phyloP scores from a whole-genome alignment of 2,797 vertebrate species.

The Esox lucius region DNA sequence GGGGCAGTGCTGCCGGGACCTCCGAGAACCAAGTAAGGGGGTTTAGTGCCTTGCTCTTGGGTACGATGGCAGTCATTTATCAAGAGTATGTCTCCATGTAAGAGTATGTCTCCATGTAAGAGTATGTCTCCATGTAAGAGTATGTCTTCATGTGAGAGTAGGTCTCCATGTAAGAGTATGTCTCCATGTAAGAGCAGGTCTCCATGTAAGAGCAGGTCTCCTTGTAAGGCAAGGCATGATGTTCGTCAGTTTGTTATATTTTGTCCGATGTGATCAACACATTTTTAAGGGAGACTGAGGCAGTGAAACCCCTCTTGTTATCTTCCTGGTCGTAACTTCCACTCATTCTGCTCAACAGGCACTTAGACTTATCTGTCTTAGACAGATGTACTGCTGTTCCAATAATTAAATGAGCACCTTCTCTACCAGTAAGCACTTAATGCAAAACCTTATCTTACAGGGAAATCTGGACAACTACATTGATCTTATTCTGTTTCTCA shows the following conservation, averaged over 20 bases:
- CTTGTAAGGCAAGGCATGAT: not conserved
- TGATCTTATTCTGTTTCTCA: conserved; percentile 4
- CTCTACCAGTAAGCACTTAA: conserved; percentile 9
- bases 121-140: too few relatives aligned
- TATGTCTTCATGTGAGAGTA: too few relatives aligned
- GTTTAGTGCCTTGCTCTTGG: not conserved
- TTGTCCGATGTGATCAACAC: not conserved
- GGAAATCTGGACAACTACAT: not conserved
- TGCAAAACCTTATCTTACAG: conserved; percentile 2
- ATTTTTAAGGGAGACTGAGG: not conserved
- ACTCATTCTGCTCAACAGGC: too few relatives aligned
- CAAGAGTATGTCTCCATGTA: not conserved
- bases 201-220: not conserved
- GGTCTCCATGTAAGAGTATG: too few relatives aligned
- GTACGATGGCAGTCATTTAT: not conserved
- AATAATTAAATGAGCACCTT: conserved; percentile 18
- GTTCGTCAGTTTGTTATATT: not conserved
- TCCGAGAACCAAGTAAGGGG: not conserved
- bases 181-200: too few relatives aligned
- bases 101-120: too few relatives aligned
- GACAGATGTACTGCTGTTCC: conserved; percentile 19
- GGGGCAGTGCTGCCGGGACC: too few relatives aligned
- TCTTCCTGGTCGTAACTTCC: not conserved
- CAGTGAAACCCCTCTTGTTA: not conserved
- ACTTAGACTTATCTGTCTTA: not conserved